These are phyloP conservation scores for Beris chalybata DNA, from an alignment of 2,888 invertebrate genomes.

Conservation along the genomic window DNA sequence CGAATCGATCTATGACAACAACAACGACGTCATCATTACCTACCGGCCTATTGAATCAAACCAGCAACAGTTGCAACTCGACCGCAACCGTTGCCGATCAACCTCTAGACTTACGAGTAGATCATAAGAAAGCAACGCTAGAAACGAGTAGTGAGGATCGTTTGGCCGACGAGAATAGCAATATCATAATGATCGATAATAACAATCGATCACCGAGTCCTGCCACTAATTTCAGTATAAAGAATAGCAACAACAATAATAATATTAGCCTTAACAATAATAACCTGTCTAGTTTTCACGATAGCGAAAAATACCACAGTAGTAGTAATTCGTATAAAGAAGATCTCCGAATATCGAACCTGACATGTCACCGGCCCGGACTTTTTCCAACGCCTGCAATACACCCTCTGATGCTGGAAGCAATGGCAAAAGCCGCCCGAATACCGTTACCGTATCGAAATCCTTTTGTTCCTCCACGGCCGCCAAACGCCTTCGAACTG, in stretches of 20 bases:
- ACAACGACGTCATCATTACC: conserved; percentile 52
- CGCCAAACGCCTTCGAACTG: conserved; percentile 66
- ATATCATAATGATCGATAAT: conserved; percentile 63
- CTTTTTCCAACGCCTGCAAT: conserved; percentile 58
- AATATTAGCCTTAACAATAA: conserved; percentile 35
- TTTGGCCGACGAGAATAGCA: conserved; percentile 84
- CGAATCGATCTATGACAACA: conserved; percentile 49
- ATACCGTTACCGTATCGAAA: conserved; percentile 64
- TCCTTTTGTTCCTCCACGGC: conserved; percentile 58
- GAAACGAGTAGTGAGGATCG: conserved; percentile 56
- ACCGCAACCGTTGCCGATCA: conserved; percentile 61
- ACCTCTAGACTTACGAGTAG: conserved; percentile 84
- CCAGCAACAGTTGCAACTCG: conserved; percentile 49
- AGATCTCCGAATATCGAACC: conserved; percentile 51
- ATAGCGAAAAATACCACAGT: conserved; percentile 35
- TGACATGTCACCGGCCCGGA: conserved; percentile 56
- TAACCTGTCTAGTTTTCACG: conserved; percentile 35
- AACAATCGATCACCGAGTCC: conserved; percentile 41
- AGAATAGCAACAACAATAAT: conserved; percentile 40
- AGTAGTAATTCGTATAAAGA: conserved; percentile 42
- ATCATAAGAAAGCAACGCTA: conserved; percentile 71
- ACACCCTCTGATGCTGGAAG: conserved; percentile 72
- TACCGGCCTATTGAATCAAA: conserved; percentile 50
- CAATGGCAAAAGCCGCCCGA: conserved; percentile 66
- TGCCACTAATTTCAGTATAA: conserved; percentile 45